phyloP scores from a whole-genome alignment of 2,113 vertebrate genomes.

The Bos taurus region DNA sequence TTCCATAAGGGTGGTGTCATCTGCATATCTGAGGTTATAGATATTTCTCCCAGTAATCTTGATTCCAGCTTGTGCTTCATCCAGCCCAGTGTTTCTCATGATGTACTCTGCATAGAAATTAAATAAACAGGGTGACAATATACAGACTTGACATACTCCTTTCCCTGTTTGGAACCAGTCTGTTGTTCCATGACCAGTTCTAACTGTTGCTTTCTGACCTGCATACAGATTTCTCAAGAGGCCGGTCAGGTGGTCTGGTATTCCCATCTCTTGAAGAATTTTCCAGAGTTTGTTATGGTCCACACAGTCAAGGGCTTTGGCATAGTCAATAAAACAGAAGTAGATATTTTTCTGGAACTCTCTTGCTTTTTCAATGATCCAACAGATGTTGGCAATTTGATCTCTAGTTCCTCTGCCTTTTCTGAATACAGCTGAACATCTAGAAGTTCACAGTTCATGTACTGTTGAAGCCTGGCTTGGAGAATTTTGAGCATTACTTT shows the following conservation, averaged over 20 bases:
- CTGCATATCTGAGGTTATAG: not conserved
- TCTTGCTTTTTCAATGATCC: not conserved
- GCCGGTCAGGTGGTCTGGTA: not conserved
- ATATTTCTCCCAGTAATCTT: rapidly evolving
- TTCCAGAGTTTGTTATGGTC: not conserved
- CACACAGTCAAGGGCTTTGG: not conserved
- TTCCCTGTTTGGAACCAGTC: not conserved
- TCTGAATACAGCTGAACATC: not conserved
- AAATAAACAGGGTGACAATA: not conserved
- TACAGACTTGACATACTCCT: not conserved
- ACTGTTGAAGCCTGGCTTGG: not conserved
- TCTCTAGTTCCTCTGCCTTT: not conserved
- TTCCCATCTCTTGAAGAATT: not conserved
- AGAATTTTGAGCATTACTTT: not conserved
- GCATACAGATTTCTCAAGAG: not conserved
- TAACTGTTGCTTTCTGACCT: not conserved
- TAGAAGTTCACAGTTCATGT: not conserved
- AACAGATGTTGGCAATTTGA: not conserved
- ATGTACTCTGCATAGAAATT: not conserved
- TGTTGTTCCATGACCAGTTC: not conserved
- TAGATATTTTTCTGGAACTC: not conserved
- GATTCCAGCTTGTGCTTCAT: not conserved
- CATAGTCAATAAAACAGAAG: not conserved
- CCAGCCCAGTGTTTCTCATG: not conserved
- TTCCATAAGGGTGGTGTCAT: not conserved